phyloP scores from a whole-genome alignment of 1,140 invertebrate species.

The Homarus americanus region DNA sequence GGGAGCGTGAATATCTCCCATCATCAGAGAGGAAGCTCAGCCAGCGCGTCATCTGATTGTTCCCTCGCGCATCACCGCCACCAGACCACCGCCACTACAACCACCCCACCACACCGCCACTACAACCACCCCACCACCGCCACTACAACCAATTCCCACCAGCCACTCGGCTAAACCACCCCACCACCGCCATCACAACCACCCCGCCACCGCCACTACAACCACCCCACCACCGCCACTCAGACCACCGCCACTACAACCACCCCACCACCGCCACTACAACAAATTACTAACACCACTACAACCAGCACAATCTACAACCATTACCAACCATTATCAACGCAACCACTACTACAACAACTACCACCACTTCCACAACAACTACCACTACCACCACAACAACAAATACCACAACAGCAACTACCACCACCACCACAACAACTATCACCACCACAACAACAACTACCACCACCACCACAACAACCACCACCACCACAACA shows the following conservation, averaged over 20 bases:
- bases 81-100: neutral
- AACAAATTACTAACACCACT: neutral
- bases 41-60: constrained; percentile 44
- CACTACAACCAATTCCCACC: neutral
- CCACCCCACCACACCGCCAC: neutral
- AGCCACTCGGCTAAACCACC: neutral
- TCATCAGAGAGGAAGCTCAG: constrained; percentile 1
- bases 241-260: neutral
- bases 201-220: too few relatives aligned
- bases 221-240: neutral
- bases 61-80: neutral
- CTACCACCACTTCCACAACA: neutral
- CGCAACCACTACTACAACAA: neutral
- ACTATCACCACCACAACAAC: neutral
- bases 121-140: too few relatives aligned
- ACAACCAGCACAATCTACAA: neutral
- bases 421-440: neutral
- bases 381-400: neutral
- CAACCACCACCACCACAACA: neutral
- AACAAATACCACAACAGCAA: neutral
- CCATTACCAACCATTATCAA: neutral
- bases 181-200: neutral
- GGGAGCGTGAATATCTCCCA: constrained; percentile 5
- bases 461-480: neutral
- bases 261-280: neutral